phyloP scores from a whole-genome alignment of 2,113 vertebrate genomes.

The Opisthocomus hoazin region DNA sequence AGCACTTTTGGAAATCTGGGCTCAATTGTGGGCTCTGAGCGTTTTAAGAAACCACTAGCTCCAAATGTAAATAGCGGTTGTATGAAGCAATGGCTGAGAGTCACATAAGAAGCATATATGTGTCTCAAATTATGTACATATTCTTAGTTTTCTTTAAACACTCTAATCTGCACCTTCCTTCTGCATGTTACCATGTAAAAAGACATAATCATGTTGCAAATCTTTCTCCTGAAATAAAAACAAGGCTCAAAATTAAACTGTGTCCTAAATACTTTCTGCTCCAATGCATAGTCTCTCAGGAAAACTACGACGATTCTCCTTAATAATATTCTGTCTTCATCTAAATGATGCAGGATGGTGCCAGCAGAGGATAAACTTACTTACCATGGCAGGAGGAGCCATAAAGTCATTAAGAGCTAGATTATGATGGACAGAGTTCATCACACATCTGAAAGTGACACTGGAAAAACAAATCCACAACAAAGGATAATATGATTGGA shows the following conservation, averaged over 20 bases:
- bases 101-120: neutral
- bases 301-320: neutral
- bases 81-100: constrained; percentile 31
- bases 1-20: constrained; percentile 65
- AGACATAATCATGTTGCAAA: neutral
- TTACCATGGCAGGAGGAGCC: neutral
- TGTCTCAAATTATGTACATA: neutral
- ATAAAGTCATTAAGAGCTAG: neutral
- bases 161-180: neutral
- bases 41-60: constrained; percentile 40
- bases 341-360: neutral
- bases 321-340: neutral
- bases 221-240: neutral
- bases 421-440: neutral
- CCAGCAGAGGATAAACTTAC: neutral
- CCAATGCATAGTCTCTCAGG: neutral
- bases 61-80: constrained; percentile 6
- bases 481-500: neutral
- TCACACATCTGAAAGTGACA: neutral
- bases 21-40: constrained; percentile 55
- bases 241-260: neutral
- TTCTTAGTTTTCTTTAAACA: neutral
- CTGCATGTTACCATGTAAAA: neutral
- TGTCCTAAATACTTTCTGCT: neutral
- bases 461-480: neutral